Percentiles rank a stretch among this genome's conserved stretches.
Evolutionary conservation across 2,797 vertebrate species (phyloP).

Genomic region (Otolemur crassicaudatus): DNA sequence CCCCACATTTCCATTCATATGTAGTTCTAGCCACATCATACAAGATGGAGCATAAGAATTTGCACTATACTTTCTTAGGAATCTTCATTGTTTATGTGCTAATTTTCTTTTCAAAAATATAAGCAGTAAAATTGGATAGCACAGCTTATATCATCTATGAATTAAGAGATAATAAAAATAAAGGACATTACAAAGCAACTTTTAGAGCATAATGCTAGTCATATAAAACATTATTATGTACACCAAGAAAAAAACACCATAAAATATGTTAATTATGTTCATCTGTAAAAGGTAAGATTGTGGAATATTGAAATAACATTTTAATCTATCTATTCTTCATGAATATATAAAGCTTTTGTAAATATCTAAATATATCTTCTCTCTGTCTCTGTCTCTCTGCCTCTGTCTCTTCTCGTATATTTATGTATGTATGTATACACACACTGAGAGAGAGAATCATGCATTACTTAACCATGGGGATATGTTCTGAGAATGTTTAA

Average conservation of each 20-base stretch:
- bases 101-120: not conserved
- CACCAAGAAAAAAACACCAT: not conserved
- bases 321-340: not conserved
- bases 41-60: not conserved
- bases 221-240: not conserved
- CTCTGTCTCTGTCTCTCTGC: not conserved
- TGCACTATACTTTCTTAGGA: not conserved
- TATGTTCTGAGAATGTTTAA: not conserved
- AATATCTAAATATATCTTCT: not conserved
- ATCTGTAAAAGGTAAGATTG: not conserved
- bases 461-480: no score
- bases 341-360: not conserved
- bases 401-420: not conserved
- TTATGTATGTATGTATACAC: not conserved
- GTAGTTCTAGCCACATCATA: not conserved
- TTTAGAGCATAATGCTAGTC: not conserved
- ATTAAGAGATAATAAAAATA: not conserved
- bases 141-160: not conserved
- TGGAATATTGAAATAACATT: not conserved
- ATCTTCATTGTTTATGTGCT: not conserved
- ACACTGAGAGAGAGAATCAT: not conserved
- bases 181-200: not conserved
- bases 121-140: not conserved
- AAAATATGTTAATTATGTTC: not conserved
- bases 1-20: accelerated